These are phyloP conservation scores for Ramphastos sulfuratus DNA, from an alignment of 2,113 vertebrate genomes.

Conservation along the genomic window DNA sequence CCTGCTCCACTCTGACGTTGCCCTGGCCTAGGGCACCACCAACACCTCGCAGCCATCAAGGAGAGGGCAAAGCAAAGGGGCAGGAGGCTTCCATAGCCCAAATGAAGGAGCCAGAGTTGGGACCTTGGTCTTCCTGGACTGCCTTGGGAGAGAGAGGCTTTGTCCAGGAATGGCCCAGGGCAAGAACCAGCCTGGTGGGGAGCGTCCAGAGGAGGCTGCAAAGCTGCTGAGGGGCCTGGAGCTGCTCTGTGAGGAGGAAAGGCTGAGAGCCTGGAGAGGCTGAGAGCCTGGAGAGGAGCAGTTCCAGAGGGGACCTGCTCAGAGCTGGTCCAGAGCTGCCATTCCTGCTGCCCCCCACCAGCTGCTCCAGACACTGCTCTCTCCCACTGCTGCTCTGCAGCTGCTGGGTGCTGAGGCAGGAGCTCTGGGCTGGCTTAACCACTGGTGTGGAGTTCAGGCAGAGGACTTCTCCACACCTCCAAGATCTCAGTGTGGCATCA, in stretches of 20 bases:
- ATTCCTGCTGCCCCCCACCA: not conserved
- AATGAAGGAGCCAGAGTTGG: not conserved
- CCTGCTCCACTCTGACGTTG: not conserved
- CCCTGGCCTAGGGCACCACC: not conserved
- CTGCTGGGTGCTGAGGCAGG: not conserved
- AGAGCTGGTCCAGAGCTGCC: not conserved
- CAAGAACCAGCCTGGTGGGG: no score
- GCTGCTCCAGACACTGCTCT: not conserved
- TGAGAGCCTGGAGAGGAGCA: no score
- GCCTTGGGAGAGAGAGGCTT: not conserved
- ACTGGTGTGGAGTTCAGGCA: not conserved
- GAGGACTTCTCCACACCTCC: not conserved
- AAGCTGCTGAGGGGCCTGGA: no score
- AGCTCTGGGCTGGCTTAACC: fast-evolving
- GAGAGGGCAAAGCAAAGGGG: not conserved
- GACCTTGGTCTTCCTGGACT: not conserved
- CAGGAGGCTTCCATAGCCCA: not conserved
- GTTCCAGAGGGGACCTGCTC: no score
- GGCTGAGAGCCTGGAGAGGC: no score
- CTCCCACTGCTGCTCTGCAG: not conserved
- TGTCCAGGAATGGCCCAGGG: no score
- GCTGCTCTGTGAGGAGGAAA: no score
- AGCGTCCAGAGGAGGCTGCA: no score
- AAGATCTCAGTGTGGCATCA: not conserved
- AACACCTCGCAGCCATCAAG: not conserved